phyloP scores from a whole-genome alignment of 2,797 vertebrate species.

The Phrynocephalus guinanensis region DNA sequence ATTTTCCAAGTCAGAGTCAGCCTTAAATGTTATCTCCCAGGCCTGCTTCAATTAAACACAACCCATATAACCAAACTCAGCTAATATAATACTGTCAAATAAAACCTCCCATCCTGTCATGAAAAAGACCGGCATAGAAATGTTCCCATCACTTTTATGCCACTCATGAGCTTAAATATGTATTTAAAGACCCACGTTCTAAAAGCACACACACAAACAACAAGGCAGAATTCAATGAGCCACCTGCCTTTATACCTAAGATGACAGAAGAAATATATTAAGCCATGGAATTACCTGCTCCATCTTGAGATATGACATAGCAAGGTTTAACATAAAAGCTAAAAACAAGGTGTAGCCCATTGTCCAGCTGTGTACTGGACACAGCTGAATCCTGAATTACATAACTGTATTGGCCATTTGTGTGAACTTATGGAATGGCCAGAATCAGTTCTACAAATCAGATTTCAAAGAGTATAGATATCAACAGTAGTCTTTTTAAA shows the following conservation, averaged over 20 bases:
- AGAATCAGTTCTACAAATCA: no score
- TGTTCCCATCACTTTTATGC: background rate
- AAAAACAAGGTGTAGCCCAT: no score
- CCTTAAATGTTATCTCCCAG: conserved; percentile 10
- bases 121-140: background rate
- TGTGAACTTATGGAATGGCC: no score
- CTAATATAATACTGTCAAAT: background rate
- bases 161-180: background rate
- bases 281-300: background rate
- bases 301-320: no score
- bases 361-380: no score
- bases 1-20: background rate
- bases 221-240: background rate
- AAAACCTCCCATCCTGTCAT: background rate
- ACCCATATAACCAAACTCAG: conserved; percentile 1
- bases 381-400: no score
- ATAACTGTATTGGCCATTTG: no score
- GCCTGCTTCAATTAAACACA: conserved; percentile 11
- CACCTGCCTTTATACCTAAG: background rate
- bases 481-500: no score
- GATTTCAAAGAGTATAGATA: no score
- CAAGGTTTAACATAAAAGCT: no score
- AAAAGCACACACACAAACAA: background rate
- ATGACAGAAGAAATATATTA: background rate
- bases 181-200: background rate